phyloP scores from a whole-genome alignment of 2,797 vertebrate species.

The Etheostoma nigrum region DNA sequence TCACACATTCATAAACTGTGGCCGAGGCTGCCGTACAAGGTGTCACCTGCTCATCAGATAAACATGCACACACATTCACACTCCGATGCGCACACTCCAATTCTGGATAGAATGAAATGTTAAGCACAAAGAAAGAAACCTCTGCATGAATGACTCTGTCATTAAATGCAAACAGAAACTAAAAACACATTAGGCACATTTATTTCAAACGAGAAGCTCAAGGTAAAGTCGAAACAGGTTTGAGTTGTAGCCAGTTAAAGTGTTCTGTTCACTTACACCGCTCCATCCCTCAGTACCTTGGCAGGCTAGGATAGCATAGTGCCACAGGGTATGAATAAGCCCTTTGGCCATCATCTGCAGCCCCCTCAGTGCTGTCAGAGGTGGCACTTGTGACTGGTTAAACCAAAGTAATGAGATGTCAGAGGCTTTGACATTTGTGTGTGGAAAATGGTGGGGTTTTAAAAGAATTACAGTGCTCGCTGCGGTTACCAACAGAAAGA shows the following conservation, averaged over 20 bases:
- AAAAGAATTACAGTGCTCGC: constrained; percentile 18
- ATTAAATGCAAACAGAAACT: background rate
- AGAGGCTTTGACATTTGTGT: constrained; percentile 39
- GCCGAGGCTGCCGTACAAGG: too few species aligned
- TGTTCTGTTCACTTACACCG: constrained; percentile 16
- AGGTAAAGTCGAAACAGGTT: constrained; percentile 46
- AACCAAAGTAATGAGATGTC: constrained; percentile 68
- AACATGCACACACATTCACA: too few species aligned
- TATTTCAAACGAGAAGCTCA: constrained; percentile 23
- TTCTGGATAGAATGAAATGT: constrained; percentile 26
- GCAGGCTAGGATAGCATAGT: constrained; percentile 35
- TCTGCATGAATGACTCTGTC: constrained; percentile 8
- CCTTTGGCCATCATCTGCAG: constrained; percentile 63
- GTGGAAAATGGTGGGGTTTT: constrained; percentile 37
- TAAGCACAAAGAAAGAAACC: constrained; percentile 13
- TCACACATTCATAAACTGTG: too few species aligned
- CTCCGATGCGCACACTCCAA: background rate
- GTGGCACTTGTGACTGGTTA: constrained; percentile 62
- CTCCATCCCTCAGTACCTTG: constrained; percentile 30
- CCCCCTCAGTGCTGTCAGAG: constrained; percentile 65
- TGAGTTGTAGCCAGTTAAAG: constrained; percentile 32
- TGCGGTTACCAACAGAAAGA: constrained; percentile 34
- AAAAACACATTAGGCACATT: background rate
- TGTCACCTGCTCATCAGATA: too few species aligned
- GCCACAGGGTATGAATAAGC: constrained; percentile 62